Conservation (phyloP, 2,888 invertebrate species). For the Noctua janthe region DNA sequence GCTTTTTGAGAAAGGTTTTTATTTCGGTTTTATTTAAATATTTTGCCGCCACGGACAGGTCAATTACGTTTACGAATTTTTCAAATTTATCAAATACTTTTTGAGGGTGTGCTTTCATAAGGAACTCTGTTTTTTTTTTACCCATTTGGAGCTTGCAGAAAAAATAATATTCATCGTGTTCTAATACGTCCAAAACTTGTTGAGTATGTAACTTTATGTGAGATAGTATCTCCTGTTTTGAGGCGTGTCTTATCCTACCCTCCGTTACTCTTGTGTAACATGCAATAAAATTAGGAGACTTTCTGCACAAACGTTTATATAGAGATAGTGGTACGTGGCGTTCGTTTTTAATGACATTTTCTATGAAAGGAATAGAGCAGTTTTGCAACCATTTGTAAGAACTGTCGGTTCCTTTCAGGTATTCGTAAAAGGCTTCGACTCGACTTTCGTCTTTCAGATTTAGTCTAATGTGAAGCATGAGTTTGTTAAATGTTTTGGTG, state of each 20-base stretch:
- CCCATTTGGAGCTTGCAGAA: slow-evolving; percentile 63
- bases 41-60: slow-evolving; percentile 15
- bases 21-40: slow-evolving; percentile 68
- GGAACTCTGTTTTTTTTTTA: slow-evolving; percentile 13
- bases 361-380: slow-evolving; percentile 78
- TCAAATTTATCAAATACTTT: slow-evolving; percentile 19
- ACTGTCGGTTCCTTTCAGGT: slow-evolving; percentile 68
- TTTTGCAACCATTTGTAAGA: slow-evolving; percentile 81
- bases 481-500: slow-evolving; percentile 78
- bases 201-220: slow-evolving; percentile 46
- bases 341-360: slow-evolving; percentile 71
- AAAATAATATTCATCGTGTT: slow-evolving; percentile 39
- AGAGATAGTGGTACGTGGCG: slow-evolving; percentile 54
- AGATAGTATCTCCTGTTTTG: neutral
- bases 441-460: slow-evolving; percentile 78
- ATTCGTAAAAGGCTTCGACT: slow-evolving; percentile 79
- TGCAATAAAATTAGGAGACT: slow-evolving; percentile 72
- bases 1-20: slow-evolving; percentile 72
- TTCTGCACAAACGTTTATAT: slow-evolving; percentile 76
- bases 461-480: slow-evolving; percentile 78
- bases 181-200: slow-evolving; percentile 74
- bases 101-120: slow-evolving; percentile 11
- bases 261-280: neutral
- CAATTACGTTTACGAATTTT: neutral
- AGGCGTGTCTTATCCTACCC: neutral